phyloP scores from a whole-genome alignment of 2,113 vertebrate species.

The Mystacornis crossleyi region DNA sequence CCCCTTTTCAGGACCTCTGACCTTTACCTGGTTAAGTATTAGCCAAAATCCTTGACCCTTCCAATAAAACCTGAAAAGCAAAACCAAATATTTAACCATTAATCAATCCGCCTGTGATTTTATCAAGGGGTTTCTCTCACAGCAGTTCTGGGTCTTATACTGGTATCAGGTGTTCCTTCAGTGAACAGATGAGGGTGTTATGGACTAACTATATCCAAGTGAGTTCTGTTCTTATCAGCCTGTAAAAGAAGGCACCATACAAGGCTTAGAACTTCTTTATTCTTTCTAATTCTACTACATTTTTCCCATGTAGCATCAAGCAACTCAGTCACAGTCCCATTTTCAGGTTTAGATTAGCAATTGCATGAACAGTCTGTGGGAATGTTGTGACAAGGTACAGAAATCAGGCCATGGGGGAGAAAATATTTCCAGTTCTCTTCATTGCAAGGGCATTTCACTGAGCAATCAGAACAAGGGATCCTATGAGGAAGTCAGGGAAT shows the following conservation, averaged over 20 bases:
- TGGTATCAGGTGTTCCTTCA: not conserved
- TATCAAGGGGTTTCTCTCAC: not conserved
- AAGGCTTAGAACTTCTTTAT: not conserved
- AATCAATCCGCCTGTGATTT: not conserved
- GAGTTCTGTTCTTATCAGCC: not conserved
- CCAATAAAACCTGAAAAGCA: slow-evolving; percentile 23
- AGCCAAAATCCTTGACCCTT: not conserved
- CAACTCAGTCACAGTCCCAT: not conserved
- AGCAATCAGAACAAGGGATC: not conserved
- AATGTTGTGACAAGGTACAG: not conserved
- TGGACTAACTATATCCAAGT: not conserved
- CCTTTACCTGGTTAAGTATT: slow-evolving; percentile 2
- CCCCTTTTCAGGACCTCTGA: not conserved
- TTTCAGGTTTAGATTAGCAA: not conserved
- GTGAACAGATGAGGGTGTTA: not conserved
- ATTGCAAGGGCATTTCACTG: not conserved
- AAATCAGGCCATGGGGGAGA: not conserved
- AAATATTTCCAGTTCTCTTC: not conserved
- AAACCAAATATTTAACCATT: not conserved
- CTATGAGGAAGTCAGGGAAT: not conserved
- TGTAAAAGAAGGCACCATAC: not conserved
- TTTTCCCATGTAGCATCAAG: not conserved
- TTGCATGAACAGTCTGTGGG: not conserved
- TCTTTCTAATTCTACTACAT: not conserved
- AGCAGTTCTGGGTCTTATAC: not conserved